phyloP scores from a whole-genome alignment of 2,888 invertebrate genomes.

The Lasioglossum vierecki region DNA sequence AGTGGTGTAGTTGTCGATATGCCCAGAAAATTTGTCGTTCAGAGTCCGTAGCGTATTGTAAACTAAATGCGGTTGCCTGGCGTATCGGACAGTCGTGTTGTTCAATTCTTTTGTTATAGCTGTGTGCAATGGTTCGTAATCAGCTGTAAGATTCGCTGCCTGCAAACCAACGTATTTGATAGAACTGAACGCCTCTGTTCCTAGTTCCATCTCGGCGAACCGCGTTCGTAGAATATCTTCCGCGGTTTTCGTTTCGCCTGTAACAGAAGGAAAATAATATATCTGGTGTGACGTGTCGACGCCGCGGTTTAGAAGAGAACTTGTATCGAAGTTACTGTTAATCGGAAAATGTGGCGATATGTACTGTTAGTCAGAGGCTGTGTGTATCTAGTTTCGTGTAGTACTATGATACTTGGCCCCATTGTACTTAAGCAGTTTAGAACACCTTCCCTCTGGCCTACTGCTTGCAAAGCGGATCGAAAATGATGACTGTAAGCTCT shows the following conservation, averaged over 20 bases:
- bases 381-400: conserved; percentile 92
- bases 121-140: conserved; percentile 86
- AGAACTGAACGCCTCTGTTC: conserved; percentile 90
- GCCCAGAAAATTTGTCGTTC: conserved; percentile 91
- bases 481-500: conserved; percentile 91
- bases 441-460: conserved; percentile 82
- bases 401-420: conserved; percentile 91
- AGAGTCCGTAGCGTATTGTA: conserved; percentile 89
- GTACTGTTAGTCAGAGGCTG: conserved; percentile 87
- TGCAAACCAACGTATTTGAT: conserved; percentile 89
- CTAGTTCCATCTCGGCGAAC: conserved; percentile 87
- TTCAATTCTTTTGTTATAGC: conserved; percentile 87
- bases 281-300: conserved; percentile 11
- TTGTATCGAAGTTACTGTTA: conserved; percentile 65
- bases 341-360: conserved; percentile 71
- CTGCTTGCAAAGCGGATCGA: conserved; percentile 85
- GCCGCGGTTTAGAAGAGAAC: conserved; percentile 11
- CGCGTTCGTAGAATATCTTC: conserved; percentile 87
- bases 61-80: conserved; percentile 88
- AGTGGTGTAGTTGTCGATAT: conserved; percentile 86
- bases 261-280: conserved; percentile 40
- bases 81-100: conserved; percentile 89
- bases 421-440: conserved; percentile 85
- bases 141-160: conserved; percentile 85
- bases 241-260: conserved; percentile 86